A percentile compares a stretch with the other conserved stretches of the same genome.
Evolutionary conservation across 2,888 invertebrate species (phyloP).

Genomic region (Sipha maydis): DNA sequence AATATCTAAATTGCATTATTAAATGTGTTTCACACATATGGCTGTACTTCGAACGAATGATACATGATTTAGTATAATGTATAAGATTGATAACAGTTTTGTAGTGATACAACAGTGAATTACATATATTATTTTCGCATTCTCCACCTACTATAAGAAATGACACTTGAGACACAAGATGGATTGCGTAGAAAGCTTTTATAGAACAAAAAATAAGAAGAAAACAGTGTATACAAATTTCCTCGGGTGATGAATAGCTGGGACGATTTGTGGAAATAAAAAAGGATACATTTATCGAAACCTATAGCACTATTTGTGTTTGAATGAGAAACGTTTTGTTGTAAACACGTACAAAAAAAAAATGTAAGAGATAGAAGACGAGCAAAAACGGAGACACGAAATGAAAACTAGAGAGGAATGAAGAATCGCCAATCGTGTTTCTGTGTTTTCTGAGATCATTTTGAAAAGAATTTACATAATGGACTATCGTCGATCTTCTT

Average conservation of each 20-base stretch:
- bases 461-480: conserved; percentile 58
- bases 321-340: conserved; percentile 52
- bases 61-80: conserved; percentile 34
- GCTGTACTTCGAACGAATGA: conserved; percentile 24
- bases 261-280: conserved; percentile 58
- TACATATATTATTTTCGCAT: conserved; percentile 60
- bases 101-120: conserved; percentile 56
- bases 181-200: conserved; percentile 57
- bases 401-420: conserved; percentile 38
- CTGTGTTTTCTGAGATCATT: conserved; percentile 56
- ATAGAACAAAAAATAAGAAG: conserved; percentile 45
- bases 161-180: conserved; percentile 55
- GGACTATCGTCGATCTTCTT: conserved; percentile 54
- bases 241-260: conserved; percentile 55
- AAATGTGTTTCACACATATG: conserved; percentile 26
- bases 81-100: conserved; percentile 54
- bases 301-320: conserved; percentile 53
- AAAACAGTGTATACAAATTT: conserved; percentile 61
- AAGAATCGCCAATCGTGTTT: conserved; percentile 58
- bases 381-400: conserved; percentile 38
- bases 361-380: conserved; percentile 23
- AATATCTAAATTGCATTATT: conserved; percentile 1
- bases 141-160: conserved; percentile 29
- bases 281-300: conserved; percentile 59
- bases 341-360: conserved; percentile 5